Evolutionary conservation across 1,140 invertebrate species (phyloP).

Genomic region (Campoletis sonorensis): DNA sequence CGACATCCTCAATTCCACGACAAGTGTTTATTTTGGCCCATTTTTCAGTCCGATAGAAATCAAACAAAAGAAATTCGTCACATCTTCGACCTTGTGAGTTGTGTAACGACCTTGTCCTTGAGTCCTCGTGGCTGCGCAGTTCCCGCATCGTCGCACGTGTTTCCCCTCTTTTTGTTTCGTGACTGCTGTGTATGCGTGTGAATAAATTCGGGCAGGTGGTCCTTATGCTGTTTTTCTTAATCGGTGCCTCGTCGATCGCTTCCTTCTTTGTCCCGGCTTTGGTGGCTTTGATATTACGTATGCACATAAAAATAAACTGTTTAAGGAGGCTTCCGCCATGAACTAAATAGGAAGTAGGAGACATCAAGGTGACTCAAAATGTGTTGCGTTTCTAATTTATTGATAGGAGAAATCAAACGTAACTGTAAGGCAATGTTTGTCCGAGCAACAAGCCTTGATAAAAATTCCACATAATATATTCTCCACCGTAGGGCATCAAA

Average conservation of each 20-base stretch:
- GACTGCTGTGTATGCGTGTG: slow-evolving; percentile 35
- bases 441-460: no score
- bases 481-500: no score
- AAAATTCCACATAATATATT: no score
- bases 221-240: slow-evolving; percentile 15
- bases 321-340: neutral
- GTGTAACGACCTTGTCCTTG: slow-evolving; percentile 37
- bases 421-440: no score
- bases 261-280: slow-evolving; percentile 22
- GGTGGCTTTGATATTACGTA: neutral
- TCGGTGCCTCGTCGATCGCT: slow-evolving; percentile 22
- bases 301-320: slow-evolving; percentile 5
- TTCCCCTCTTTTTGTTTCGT: slow-evolving; percentile 14
- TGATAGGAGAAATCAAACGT: no score
- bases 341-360: neutral
- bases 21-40: no score
- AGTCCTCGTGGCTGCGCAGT: slow-evolving; percentile 22
- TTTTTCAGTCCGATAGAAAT: no score
- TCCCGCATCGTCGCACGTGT: slow-evolving; percentile 35
- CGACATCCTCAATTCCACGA: no score
- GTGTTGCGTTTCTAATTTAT: no score
- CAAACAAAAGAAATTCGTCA: slow-evolving; percentile 33
- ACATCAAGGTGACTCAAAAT: neutral
- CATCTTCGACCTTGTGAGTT: slow-evolving; percentile 30
- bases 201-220: slow-evolving; percentile 46